Base-by-base conservation (phyloP, 2,797 vertebrate genomes). In the Cynodonichthys magdalenae region DNA sequence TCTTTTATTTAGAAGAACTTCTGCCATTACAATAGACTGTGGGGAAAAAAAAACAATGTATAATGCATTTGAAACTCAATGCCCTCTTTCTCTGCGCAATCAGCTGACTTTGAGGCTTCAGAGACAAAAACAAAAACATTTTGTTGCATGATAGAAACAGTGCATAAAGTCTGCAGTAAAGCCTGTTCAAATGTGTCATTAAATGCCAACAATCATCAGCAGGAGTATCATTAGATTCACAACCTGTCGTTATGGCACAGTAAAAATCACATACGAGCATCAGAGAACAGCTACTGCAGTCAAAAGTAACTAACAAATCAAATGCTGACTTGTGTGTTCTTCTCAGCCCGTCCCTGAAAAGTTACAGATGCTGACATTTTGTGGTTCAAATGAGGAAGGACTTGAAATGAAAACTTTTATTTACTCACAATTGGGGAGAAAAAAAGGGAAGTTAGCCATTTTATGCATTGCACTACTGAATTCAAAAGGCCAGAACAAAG, bases 1-100 rank as follows among this genome's bases (percentile, higher is more conserved):
- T n/a, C 27, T 83, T 91, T 92, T 90, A 92, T 90, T 89, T 89
- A 83, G 87, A 90, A 87, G 82, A 78, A 84, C 66, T 56, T 88
- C 75, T 78, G 87, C 82, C 6, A 79, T 83, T 80, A 87, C 82
- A 88, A 81, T 81, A 89, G 56, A 88, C 77, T 88, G 80, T 88
- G 87, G 68, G 87, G 68, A 57, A 70, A 77, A 24, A 24, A 24
- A 24, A 81, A 82, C 84, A 59, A 73, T 51, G 36, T 77, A 81
- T 41, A 59, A 89, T 52, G 63, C 48, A 63, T 53, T 59, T 71
- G 59, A 85, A 71, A 74, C 46, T 78, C 27, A 62, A 83, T 69
- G 66, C 81, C 71, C 62, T 74, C 85, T 81, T 28, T 74, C 55
- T 50, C 65, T 76, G 80, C 61, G 66, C 57, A 57, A 80, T 79